Conservation (phyloP, 2,113 vertebrate genomes). For the Cinclus mexicanus region DNA sequence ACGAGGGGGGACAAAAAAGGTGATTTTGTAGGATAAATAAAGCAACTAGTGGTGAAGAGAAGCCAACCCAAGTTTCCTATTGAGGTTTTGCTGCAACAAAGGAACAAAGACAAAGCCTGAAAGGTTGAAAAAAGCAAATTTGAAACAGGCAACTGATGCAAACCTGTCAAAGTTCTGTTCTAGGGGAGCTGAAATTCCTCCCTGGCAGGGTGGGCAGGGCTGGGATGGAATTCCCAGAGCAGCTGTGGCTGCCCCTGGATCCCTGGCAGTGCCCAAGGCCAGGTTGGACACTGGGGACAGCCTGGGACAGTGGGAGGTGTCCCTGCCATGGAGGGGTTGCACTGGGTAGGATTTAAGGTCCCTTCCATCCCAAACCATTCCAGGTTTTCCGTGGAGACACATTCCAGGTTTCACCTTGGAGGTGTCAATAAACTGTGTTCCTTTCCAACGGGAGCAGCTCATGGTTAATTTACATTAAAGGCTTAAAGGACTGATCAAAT, state of each 20-base stretch:
- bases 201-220: neutral
- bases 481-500: neutral
- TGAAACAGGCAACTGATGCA: neutral
- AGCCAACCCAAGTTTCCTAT: neutral
- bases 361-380: neutral
- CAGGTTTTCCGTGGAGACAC: neutral
- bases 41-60: neutral
- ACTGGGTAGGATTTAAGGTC: neutral
- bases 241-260: neutral
- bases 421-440: neutral
- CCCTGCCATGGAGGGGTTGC: neutral
- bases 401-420: neutral
- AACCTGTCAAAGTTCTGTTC: neutral
- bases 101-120: neutral
- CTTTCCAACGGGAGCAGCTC: neutral
- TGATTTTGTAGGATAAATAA: neutral
- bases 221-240: neutral
- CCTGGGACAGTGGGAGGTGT: neutral
- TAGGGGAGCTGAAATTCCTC: neutral
- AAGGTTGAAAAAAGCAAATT: neutral
- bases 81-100: neutral
- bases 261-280: neutral
- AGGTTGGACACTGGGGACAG: neutral
- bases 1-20: neutral
- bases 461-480: neutral